A percentile compares a stretch with the other conserved stretches of the same genome.
Conservation (phyloP, 1,140 invertebrate genomes). For the Cylas formicarius region DNA sequence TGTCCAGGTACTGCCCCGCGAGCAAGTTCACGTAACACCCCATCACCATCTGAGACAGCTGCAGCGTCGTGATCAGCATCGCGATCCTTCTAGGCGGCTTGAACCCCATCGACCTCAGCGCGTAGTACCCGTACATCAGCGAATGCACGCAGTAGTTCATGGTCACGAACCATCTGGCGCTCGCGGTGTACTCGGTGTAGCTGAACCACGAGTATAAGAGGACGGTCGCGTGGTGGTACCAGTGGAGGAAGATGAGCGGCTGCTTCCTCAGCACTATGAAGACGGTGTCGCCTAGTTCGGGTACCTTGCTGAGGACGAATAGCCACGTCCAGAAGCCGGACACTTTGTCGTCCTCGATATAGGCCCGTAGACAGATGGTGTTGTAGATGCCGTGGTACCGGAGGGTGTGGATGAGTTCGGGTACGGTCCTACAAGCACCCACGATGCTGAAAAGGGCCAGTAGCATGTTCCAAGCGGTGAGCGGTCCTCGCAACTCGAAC, state of each 20-base stretch:
- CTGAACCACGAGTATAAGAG: constrained; percentile 96
- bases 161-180: constrained; percentile 96
- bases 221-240: constrained; percentile 87
- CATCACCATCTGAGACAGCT: constrained; percentile 91
- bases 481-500: constrained; percentile 76
- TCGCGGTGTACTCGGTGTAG: constrained; percentile 91
- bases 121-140: constrained; percentile 97
- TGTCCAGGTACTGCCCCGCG: constrained; percentile 67
- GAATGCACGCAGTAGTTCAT: constrained; percentile 99
- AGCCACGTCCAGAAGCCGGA: constrained; percentile 94
- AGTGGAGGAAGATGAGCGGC: constrained; percentile 95
- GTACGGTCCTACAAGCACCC: constrained; percentile 77
- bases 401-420: constrained; percentile 80
- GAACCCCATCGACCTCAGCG: constrained; percentile 80
- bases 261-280: constrained; percentile 96
- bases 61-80: constrained; percentile 88
- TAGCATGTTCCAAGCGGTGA: constrained; percentile 87
- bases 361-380: constrained; percentile 90
- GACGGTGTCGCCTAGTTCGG: constrained; percentile 91
- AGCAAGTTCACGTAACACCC: constrained; percentile 87
- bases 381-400: constrained; percentile 85
- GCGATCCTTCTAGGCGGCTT: constrained; percentile 77
- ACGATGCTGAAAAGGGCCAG: constrained; percentile 91
- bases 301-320: constrained; percentile 91
- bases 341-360: constrained; percentile 79